Evolutionary conservation across 2,113 vertebrate species (phyloP).

Genomic region (Cyprinodon variegatus): DNA sequence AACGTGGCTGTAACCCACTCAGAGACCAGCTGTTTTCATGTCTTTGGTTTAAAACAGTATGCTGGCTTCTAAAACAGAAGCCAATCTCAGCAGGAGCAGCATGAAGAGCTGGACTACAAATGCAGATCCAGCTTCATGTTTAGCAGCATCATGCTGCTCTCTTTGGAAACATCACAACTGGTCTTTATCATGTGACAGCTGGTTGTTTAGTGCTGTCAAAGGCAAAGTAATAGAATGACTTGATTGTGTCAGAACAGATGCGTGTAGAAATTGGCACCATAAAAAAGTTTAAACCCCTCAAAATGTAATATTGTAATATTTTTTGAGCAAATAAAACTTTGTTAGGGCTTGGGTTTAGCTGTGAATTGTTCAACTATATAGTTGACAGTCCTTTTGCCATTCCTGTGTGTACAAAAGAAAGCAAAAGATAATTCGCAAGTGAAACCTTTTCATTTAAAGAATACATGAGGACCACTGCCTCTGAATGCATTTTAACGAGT

Average conservation of each 20-base stretch:
- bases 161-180: neutral
- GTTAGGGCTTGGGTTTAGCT: no score
- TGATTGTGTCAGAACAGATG: neutral
- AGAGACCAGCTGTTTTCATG: conserved; percentile 42
- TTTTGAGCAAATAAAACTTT: no score
- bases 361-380: no score
- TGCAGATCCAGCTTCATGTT: neutral
- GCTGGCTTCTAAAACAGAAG: conserved; percentile 21
- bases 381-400: no score
- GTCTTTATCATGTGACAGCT: neutral
- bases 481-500: no score
- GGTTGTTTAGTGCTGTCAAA: neutral
- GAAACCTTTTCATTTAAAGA: no score
- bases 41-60: conserved; percentile 35
- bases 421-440: no score
- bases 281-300: neutral
- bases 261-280: neutral
- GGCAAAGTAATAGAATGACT: neutral
- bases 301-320: neutral
- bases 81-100: conserved; percentile 24
- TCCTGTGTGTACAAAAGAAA: no score
- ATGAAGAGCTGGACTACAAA: conserved; percentile 35
- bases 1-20: conserved; percentile 18
- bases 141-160: neutral
- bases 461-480: no score